Base-by-base conservation (phyloP, 2,797 vertebrate species). In the Podargus strigoides region DNA sequence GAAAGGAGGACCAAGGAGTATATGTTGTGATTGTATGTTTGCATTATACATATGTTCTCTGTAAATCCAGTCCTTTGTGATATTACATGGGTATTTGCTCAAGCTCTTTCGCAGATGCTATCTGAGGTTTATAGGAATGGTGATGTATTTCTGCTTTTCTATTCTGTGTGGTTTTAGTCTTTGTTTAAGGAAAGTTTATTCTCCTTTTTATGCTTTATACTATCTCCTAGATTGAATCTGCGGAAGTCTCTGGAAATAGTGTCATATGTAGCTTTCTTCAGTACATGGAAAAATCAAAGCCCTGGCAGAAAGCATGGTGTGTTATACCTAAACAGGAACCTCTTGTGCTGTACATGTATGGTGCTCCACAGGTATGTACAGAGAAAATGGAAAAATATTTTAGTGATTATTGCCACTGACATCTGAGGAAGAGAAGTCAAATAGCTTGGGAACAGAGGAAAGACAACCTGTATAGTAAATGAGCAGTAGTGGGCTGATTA, bases 301-400 rank as follows among this genome's bases (percentile, higher is more conserved):
- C 98, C 11, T 99, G 99, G 99, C 99, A 99, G 98, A 99, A 98
- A 96, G 98, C 98, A 34, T 99, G 99, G 99, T 99, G 99, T 87
- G 99, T 99, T 89, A 99, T 99, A 95, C 99, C 99, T 11, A 98
- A 99, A 96, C 99, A 99, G 80, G 99, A 99, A 95, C 97, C 98
- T 36, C 97, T 99, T 21, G 99, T 99, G 92, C 98, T 99, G 53
- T 99, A 99, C 95, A 98, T 99, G 97, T 99, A 99, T 1, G 98
- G 99, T 73, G 99, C 99, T 42, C 99, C 98, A 19, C 99, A 99
- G 99, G 99, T 99, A 97, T 32, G 89, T 86, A 78, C 24, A 20
- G 39, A 47, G 74, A 19, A 92, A 84, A 58, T 6, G 5, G 36
- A 14, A 63, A 52, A 34, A 34, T 14, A 42, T 39, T 70, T 82